These are phyloP conservation scores for Polypedilum vanderplanki DNA, from an alignment of 1,140 invertebrate genomes.

Conservation along the genomic window DNA sequence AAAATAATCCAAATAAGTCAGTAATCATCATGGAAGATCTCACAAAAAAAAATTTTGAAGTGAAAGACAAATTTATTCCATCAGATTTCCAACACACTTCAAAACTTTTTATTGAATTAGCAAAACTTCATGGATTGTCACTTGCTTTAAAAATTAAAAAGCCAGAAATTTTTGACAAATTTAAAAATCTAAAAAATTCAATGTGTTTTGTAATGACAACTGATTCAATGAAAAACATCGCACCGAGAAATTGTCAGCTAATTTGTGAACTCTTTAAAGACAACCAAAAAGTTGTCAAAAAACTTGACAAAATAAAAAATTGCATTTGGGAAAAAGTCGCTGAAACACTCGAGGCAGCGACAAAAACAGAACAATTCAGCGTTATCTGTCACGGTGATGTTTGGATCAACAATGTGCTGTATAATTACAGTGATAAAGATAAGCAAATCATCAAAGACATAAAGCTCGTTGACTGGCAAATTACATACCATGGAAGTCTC, in stretches of 20 bases:
- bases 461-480: conserved; percentile 50
- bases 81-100: background rate
- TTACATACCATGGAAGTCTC: conserved; percentile 51
- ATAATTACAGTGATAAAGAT: conserved; percentile 38
- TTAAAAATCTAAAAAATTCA: background rate
- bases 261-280: background rate
- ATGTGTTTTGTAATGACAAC: background rate
- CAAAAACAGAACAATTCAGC: conserved; percentile 39
- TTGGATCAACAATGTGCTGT: conserved; percentile 51
- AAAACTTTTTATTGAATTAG: background rate
- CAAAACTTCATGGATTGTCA: background rate
- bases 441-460: background rate
- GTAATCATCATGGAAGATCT: conserved; percentile 19
- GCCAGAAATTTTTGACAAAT: background rate
- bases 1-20: background rate
- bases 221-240: background rate
- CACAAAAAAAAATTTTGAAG: background rate
- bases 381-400: conserved; percentile 51
- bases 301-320: background rate
- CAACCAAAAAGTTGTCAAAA: background rate
- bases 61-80: background rate
- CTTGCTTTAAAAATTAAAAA: background rate
- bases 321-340: background rate
- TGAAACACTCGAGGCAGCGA: background rate
- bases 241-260: background rate